These are phyloP conservation scores for Solea solea DNA, from an alignment of 2,113 vertebrate species.

Conservation along the genomic window DNA sequence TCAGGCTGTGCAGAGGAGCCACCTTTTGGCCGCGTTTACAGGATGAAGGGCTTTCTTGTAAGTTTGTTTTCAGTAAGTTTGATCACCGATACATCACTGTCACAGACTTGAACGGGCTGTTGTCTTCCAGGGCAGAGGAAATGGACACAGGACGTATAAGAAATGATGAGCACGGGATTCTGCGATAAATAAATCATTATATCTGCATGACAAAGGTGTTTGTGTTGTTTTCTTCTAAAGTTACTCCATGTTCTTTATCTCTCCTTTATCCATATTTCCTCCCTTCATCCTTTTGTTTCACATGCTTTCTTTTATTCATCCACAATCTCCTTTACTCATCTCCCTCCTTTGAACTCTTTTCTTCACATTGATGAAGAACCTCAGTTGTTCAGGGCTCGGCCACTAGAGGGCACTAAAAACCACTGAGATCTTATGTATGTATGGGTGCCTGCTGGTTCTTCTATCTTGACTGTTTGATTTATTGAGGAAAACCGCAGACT, in stretches of 20 bases:
- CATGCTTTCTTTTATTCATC: no score
- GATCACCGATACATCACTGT: neutral
- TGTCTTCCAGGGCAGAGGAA: constrained; percentile 55
- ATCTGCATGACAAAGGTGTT: neutral
- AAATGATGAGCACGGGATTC: constrained; percentile 35
- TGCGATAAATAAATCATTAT: constrained; percentile 21
- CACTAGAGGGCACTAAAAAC: constrained; percentile 51
- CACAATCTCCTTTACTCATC: neutral
- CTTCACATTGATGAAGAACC: neutral
- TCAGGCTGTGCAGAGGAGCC: constrained; percentile 43
- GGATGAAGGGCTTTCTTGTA: constrained; percentile 61
- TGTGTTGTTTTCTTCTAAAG: constrained; percentile 1
- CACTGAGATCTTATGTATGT: neutral
- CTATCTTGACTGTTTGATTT: no score
- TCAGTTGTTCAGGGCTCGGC: neutral
- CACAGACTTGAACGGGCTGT: neutral
- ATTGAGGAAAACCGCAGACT: no score
- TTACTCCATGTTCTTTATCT: neutral
- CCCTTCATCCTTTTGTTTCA: neutral
- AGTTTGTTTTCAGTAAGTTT: constrained; percentile 11
- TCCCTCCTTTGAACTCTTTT: neutral
- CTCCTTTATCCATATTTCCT: neutral
- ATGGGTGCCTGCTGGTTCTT: no score
- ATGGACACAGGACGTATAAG: constrained; percentile 32
- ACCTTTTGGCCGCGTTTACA: constrained; percentile 41